Evolutionary conservation across 1,140 invertebrate species (phyloP).

Genomic region (Heliothis virescens): DNA sequence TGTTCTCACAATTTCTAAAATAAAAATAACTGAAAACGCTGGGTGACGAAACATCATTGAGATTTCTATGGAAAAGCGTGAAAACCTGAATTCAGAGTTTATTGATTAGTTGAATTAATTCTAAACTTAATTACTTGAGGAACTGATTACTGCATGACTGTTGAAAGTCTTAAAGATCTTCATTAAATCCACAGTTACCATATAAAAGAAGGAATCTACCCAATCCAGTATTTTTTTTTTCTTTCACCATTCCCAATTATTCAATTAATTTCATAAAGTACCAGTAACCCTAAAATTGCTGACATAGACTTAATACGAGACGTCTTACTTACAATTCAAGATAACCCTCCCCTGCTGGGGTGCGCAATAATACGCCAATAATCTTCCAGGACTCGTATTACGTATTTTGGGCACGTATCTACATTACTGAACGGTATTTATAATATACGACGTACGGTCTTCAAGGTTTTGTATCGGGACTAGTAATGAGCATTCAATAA

Average conservation of each 20-base stretch:
- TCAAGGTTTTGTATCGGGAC: constrained; percentile 1
- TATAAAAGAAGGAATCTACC: no score
- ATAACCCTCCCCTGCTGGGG: constrained; percentile 10
- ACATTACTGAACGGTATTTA: constrained; percentile 33
- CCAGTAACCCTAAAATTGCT: neutral
- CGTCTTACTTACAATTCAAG: constrained; percentile 28
- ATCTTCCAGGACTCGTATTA: constrained; percentile 16
- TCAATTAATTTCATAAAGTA: neutral
- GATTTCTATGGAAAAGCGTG: no score
- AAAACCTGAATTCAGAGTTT: no score
- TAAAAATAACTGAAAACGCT: no score
- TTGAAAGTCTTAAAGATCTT: no score
- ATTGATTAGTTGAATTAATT: no score
- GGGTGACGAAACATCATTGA: no score
- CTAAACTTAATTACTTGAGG: no score
- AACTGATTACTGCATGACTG: no score
- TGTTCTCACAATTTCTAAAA: no score
- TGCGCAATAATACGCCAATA: constrained; percentile 37
- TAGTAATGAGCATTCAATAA: constrained; percentile 5
- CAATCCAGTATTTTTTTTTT: no score
- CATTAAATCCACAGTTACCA: no score
- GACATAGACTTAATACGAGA: constrained; percentile 17
- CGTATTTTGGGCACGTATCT: constrained; percentile 23
- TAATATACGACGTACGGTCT: constrained; percentile 13
- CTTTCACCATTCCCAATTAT: neutral